Evolutionary conservation across 2,888 invertebrate genomes (phyloP), one percentile per base, ranked within the genome.

Genomic region (Drosophila anomalata): DNA sequence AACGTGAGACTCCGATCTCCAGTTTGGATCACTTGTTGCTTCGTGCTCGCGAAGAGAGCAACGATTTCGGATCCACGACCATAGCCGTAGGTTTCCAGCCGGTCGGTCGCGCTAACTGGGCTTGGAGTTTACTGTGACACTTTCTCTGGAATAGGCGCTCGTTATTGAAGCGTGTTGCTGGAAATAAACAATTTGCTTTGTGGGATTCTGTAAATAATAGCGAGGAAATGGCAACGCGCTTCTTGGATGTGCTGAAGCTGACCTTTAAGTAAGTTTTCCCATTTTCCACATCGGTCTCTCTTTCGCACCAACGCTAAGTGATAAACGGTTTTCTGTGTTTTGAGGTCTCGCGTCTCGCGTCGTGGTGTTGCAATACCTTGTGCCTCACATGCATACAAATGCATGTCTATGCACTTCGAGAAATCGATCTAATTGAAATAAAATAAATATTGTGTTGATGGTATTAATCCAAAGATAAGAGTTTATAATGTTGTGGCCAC

Each of bases 231-330:
- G 70, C 88, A 11, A 65, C 83, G 46, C 76, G 89, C 14, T 77
- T 87, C 29, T 73, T 89, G 78, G 90, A 90, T 79, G 78, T 90
- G 73, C 12, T 90, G 3, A 90, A 88, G 60, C 76, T 89, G 78
- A 89, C 88, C 80, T 87, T 88, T 77, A 90, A 83, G 90, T 90
- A 73, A 90, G 90, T 90, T 75, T 53, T 46, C 29, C 31, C 39
- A n/a, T 47, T 59, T 59, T 56, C 42, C 42, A 42, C 31, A 7
- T 53, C 8, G 22, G 11, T 22, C 22, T 42, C 22, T 33, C 17
- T 24, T 39, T 31, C 41, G 60, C 52, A 31, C 20, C 41, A 42
- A 11, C 29, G 42, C 26, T 17, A 51, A 54, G 53, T 53, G 56
- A 29, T 47, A 57, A 65, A 48, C 29, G 55, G 9, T 46, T 62